Conservation (phyloP, 2,797 vertebrate genomes). For the Hydrophis major region DNA sequence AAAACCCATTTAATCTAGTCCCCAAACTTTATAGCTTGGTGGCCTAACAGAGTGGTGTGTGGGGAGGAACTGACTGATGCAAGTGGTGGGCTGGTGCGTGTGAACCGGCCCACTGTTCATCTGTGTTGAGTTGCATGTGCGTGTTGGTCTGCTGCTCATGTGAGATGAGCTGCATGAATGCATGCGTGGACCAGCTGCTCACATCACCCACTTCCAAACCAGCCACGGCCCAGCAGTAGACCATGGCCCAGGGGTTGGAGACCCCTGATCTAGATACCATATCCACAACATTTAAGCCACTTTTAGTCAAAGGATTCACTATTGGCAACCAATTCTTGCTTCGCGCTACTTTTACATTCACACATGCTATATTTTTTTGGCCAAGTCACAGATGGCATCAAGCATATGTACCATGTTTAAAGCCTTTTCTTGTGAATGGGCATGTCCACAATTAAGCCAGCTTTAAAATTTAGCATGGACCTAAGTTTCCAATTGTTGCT, state of each 20-base stretch:
- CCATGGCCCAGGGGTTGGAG: neutral
- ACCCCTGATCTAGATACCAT: neutral
- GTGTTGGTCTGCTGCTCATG: neutral
- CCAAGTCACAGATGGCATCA: neutral
- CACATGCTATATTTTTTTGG: neutral
- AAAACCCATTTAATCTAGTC: neutral
- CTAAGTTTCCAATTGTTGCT: neutral
- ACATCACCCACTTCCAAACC: neutral
- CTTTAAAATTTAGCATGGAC: neutral
- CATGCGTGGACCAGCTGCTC: neutral
- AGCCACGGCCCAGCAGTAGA: neutral
- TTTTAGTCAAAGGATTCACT: neutral
- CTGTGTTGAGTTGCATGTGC: neutral
- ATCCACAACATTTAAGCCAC: neutral
- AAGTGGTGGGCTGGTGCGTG: neutral
- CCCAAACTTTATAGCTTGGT: neutral
- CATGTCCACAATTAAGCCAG: neutral
- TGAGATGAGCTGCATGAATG: neutral
- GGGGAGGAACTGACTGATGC: neutral
- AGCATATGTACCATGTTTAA: neutral
- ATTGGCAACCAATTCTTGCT: neutral
- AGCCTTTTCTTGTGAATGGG: neutral
- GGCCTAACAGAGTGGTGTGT: no score
- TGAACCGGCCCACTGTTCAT: neutral
- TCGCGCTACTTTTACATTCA: neutral